Conservation (phyloP, 2,113 vertebrate genomes). For the Alces alces region DNA sequence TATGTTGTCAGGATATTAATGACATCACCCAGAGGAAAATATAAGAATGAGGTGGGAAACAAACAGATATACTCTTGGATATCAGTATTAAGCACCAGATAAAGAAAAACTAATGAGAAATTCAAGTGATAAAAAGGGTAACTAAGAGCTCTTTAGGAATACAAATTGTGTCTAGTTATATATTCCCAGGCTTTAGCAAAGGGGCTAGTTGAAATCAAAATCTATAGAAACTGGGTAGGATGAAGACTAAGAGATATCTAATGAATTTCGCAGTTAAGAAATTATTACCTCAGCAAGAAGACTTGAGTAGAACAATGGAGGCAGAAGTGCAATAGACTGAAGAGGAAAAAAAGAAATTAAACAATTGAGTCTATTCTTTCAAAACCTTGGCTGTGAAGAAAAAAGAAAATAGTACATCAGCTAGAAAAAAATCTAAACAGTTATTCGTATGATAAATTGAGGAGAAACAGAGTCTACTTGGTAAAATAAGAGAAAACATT, state of each 20-base stretch:
- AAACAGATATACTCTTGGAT: background rate
- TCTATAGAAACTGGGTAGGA: background rate
- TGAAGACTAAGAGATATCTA: background rate
- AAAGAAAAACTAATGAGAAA: conserved; percentile 9
- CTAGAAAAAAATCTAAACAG: background rate
- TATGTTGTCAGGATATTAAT: background rate
- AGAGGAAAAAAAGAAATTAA: background rate
- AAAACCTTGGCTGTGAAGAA: background rate
- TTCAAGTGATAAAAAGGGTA: background rate
- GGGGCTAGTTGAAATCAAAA: background rate
- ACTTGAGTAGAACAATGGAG: background rate
- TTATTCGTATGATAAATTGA: background rate
- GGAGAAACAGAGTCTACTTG: background rate
- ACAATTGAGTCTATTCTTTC: background rate
- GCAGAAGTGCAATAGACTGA: background rate
- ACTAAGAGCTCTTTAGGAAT: background rate
- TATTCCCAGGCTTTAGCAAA: background rate
- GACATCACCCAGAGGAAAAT: background rate
- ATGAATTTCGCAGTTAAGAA: background rate
- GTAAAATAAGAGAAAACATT: conserved; percentile 20
- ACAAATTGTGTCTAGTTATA: background rate
- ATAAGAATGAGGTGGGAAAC: background rate
- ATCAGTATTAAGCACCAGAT: background rate
- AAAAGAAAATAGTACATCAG: background rate
- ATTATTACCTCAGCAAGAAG: conserved; percentile 1